These are phyloP conservation scores for Rhagonycha fulva DNA, from an alignment of 2,888 invertebrate species.

Conservation along the genomic window DNA sequence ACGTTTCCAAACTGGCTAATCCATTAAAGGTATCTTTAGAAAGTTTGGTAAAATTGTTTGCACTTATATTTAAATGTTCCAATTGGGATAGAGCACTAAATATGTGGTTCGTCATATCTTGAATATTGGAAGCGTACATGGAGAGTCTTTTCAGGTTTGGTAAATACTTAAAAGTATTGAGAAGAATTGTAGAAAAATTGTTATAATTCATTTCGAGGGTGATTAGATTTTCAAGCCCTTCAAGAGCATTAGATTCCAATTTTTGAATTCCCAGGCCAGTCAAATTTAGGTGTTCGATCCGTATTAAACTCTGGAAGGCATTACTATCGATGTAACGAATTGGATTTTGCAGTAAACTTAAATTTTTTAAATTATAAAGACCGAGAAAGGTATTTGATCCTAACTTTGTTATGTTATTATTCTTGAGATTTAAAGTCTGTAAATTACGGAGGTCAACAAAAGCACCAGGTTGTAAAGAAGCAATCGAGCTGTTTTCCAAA, in stretches of 20 bases:
- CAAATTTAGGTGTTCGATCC: constrained; percentile 1
- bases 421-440: constrained; percentile 42
- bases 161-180: not conserved
- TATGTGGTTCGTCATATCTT: not conserved
- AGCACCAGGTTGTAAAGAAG: not conserved
- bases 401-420: constrained; percentile 34
- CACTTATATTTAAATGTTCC: not conserved
- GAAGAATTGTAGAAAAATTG: not conserved
- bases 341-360: constrained; percentile 31
- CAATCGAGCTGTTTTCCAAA: constrained; percentile 37
- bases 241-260: not conserved
- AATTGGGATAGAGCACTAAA: constrained; percentile 5
- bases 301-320: not conserved
- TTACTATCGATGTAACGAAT: not conserved
- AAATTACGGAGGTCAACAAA: constrained; percentile 42
- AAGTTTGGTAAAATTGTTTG: not conserved
- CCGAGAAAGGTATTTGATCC: constrained; percentile 1
- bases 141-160: not conserved
- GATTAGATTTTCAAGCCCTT: not conserved
- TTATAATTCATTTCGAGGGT: constrained; percentile 1
- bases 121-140: constrained; percentile 2
- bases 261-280: not conserved
- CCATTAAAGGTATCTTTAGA: not conserved
- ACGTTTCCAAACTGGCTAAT: not conserved
- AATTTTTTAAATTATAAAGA: constrained; percentile 21